These are phyloP conservation scores for Philereme vetulata DNA, from an alignment of 2,888 invertebrate genomes.

Conservation along the genomic window DNA sequence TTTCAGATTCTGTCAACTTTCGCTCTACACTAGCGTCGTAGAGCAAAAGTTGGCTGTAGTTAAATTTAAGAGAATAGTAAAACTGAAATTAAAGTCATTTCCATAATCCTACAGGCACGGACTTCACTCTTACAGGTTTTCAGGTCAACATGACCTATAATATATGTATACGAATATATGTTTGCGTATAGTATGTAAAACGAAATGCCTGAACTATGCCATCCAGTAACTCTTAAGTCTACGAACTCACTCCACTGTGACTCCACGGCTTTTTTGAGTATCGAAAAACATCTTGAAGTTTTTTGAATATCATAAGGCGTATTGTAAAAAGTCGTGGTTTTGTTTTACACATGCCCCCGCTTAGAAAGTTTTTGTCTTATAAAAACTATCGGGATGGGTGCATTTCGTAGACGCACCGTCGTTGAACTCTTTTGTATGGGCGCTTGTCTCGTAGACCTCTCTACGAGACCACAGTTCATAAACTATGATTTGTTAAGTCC, in stretches of 20 bases:
- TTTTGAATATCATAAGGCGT: slow-evolving; percentile 68
- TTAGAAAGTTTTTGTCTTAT: slow-evolving; percentile 52
- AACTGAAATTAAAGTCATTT: too few relatives aligned
- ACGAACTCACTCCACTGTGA: slow-evolving; percentile 34
- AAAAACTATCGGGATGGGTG: slow-evolving; percentile 27
- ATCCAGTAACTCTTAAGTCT: slow-evolving; percentile 25
- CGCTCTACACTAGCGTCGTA: too few relatives aligned
- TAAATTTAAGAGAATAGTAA: too few relatives aligned
- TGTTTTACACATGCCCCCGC: slow-evolving; percentile 59
- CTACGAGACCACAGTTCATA: slow-evolving; percentile 18
- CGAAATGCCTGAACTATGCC: neutral
- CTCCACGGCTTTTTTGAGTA: slow-evolving; percentile 54
- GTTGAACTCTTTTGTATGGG: slow-evolving; percentile 74
- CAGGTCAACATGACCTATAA: too few relatives aligned
- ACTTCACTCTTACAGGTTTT: too few relatives aligned
- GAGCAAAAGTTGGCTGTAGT: too few relatives aligned
- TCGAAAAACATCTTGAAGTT: slow-evolving; percentile 59
- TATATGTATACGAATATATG: too few relatives aligned
- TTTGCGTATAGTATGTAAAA: neutral
- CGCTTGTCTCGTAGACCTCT: slow-evolving; percentile 26
- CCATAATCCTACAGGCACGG: too few relatives aligned
- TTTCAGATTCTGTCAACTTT: too few relatives aligned
- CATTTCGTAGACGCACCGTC: slow-evolving; percentile 40
- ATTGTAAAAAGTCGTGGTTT: slow-evolving; percentile 66
- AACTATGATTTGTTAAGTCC: neutral